These are phyloP conservation scores for Anarhynchus alexandrinus DNA, from an alignment of 2,113 vertebrate genomes.

Conservation along the genomic window DNA sequence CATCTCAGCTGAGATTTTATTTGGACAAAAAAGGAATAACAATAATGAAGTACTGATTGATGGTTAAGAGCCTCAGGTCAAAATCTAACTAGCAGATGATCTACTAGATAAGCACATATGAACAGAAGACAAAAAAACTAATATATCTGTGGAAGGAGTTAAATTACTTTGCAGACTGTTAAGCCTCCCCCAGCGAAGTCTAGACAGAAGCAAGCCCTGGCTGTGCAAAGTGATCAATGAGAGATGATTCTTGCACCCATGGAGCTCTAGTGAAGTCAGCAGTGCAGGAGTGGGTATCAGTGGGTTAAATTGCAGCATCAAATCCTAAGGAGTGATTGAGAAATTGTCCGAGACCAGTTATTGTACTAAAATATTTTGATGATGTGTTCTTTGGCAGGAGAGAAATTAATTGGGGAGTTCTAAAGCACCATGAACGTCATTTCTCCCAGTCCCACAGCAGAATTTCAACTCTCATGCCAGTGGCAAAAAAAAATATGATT, in stretches of 20 bases:
- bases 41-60: background rate
- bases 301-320: background rate
- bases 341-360: background rate
- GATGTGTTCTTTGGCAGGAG: background rate
- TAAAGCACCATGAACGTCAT: background rate
- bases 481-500: conserved; percentile 24
- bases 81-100: background rate
- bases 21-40: background rate
- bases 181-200: background rate
- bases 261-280: background rate
- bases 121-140: background rate
- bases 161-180: background rate
- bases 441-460: background rate
- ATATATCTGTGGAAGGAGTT: background rate
- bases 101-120: background rate
- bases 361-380: background rate
- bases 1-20: background rate
- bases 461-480: background rate
- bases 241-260: background rate
- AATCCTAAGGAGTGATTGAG: background rate
- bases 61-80: background rate
- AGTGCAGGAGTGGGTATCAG: background rate
- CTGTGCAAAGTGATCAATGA: background rate
- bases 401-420: conserved; percentile 6
- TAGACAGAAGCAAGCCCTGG: background rate